phyloP scores from a whole-genome alignment of 2,888 invertebrate genomes.

The Liodrosophila aerea region DNA sequence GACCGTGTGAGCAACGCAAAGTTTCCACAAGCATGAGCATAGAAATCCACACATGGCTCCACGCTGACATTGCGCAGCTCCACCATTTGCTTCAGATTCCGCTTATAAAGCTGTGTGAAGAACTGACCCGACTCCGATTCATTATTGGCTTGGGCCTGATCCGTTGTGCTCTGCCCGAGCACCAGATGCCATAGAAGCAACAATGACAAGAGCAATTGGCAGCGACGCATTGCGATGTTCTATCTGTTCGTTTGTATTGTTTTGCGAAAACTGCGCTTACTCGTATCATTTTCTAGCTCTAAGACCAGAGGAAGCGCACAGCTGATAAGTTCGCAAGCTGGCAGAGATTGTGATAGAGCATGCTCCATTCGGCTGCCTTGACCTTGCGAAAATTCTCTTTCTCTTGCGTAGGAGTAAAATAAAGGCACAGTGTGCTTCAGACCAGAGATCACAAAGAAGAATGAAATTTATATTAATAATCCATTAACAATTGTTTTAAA shows the following conservation, averaged over 20 bases:
- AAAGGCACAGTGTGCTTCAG: too few species aligned
- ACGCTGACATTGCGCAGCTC: constrained; percentile 56
- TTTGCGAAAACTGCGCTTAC: constrained; percentile 50
- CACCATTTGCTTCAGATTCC: constrained; percentile 65
- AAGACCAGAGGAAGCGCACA: constrained; percentile 1
- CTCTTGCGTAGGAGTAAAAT: too few species aligned
- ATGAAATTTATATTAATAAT: too few species aligned
- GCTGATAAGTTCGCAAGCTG: constrained; percentile 51
- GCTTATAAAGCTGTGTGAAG: constrained; percentile 69
- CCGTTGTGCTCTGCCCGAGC: not conserved
- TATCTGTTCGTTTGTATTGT: constrained; percentile 51
- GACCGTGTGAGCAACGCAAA: constrained; percentile 23
- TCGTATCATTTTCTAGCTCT: constrained; percentile 11
- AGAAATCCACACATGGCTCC: constrained; percentile 76
- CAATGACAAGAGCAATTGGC: constrained; percentile 37
- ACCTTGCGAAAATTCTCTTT: constrained; percentile 45
- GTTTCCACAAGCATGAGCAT: constrained; percentile 77
- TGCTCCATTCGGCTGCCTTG: constrained; percentile 42
- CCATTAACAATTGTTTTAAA: too few species aligned
- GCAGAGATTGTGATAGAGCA: constrained; percentile 21
- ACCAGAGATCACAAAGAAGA: too few species aligned
- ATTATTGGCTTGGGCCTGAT: not conserved
- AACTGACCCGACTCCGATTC: constrained; percentile 38
- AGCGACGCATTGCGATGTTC: constrained; percentile 24
- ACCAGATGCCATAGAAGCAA: constrained; percentile 19